Base-by-base conservation (phyloP, 2,113 vertebrate genomes). In the Gallinago undulata region DNA sequence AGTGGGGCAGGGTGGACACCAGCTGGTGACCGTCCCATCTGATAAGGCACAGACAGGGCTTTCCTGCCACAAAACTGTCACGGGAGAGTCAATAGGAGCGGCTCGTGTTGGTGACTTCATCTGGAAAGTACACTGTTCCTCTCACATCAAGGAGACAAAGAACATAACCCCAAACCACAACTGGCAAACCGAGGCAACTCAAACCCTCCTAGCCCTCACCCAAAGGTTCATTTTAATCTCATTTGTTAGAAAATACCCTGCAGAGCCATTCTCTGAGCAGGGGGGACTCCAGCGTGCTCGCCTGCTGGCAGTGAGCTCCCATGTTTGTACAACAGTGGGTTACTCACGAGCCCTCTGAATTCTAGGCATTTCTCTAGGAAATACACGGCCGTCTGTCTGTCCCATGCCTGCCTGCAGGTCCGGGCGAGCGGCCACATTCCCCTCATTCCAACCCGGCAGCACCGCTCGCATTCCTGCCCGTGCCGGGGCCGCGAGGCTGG, bases 331-430 rank as follows among this genome's bases (percentile, higher is more conserved):
- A 72, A 56, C 84, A 84, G 66, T 14, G 81, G 56, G 64, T 81
- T 96, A 24, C 70, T 94, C 89, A 74, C 25, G 24, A 77, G 4
- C 64, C 39, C 78, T 47, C 31, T 60, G 81, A 80, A 93, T 56
- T 68, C 22, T 45, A 74, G 89, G 92, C 48, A n/a, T 94, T 94
- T 95, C 96, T 86, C 76, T 57, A 45, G 88, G 86, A 94, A 92
- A 95, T 78, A 94, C 94, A 41, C 0, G 19, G 85, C 69, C 7
- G 77, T 63, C 68, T 90, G 92, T 75, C 76, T 93, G 93, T 72
- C 92, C 59, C 85, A 59, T 2, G 79, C 57, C 90, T 89, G 94
- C 85, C 53, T 89, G 93, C 95, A 96, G 87, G 73, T 81, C 90
- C 41, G 2, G 92, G 93, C 59, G 3, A 94, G 95, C 56, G 1